These are phyloP conservation scores for Coregonus ussuriensis DNA, from an alignment of 2,797 vertebrate genomes.

Conservation along the genomic window DNA sequence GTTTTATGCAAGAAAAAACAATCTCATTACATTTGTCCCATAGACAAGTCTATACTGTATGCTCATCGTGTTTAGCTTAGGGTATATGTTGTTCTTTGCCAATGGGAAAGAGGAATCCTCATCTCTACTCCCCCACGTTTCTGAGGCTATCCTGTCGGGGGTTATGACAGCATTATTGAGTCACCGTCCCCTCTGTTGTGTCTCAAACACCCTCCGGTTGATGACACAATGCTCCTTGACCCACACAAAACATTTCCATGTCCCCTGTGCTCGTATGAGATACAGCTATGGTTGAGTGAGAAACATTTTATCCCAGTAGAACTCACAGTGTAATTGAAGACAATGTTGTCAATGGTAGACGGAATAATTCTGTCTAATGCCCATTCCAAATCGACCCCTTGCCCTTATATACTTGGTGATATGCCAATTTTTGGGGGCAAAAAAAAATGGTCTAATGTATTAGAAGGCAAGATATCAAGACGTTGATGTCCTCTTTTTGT, in stretches of 20 bases:
- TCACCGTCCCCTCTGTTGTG: conserved; percentile 14
- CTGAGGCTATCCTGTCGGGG: conserved; percentile 1
- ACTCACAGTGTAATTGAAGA: neutral
- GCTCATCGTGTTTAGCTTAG: neutral
- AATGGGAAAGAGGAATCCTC: conserved; percentile 6
- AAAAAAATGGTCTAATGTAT: neutral
- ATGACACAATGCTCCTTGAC: conserved; percentile 22
- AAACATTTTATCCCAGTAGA: neutral
- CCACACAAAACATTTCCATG: neutral
- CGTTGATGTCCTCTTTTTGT: too few species aligned
- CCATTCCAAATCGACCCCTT: neutral
- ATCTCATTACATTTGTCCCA: neutral
- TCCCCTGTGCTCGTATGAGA: conserved; percentile 1
- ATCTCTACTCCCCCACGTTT: neutral
- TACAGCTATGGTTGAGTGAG: neutral
- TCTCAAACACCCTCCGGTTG: conserved; percentile 15
- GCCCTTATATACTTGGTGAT: neutral
- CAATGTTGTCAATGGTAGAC: neutral
- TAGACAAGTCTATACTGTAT: neutral
- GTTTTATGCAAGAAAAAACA: neutral
- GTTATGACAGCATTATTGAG: conserved; percentile 19
- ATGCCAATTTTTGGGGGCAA: neutral
- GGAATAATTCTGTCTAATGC: neutral
- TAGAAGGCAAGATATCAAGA: too few species aligned
- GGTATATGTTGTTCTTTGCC: neutral